Conservation (phyloP, 2,888 invertebrate genomes). For the Oegoconia quadripuncta region DNA sequence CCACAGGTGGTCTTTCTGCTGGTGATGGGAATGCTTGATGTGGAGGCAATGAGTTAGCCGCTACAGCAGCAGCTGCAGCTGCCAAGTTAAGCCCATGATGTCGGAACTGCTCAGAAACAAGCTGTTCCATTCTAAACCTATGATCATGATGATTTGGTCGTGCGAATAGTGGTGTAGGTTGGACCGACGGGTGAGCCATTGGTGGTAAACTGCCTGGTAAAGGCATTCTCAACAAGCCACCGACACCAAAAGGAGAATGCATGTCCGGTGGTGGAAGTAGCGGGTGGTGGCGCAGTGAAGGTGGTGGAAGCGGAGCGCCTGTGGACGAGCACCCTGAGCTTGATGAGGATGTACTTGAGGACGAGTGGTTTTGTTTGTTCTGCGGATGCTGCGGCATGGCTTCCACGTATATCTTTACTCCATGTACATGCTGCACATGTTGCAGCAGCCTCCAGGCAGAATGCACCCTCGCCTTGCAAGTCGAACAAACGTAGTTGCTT, state of each 20-base stretch:
- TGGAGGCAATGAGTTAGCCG: constrained; percentile 80
- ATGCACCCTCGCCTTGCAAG: constrained; percentile 93
- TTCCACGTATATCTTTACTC: constrained; percentile 94
- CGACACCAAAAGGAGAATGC: constrained; percentile 87
- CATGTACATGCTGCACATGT: constrained; percentile 96
- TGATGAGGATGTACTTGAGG: constrained; percentile 78
- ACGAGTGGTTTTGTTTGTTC: constrained; percentile 76
- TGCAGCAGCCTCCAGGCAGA: constrained; percentile 98
- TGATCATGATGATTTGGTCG: constrained; percentile 88
- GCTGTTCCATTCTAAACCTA: constrained; percentile 89
- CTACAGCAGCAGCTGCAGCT: constrained; percentile 86
- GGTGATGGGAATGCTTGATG: constrained; percentile 81
- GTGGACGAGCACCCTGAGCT: constrained; percentile 77
- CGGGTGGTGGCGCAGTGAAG: constrained; percentile 83
- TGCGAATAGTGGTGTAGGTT: constrained; percentile 86
- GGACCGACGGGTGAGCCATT: constrained; percentile 83
- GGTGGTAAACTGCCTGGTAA: constrained; percentile 82
- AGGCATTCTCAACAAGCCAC: constrained; percentile 86
- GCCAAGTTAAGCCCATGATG: constrained; percentile 88
- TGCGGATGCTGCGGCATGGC: constrained; percentile 63
- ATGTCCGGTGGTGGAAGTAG: constrained; percentile 85
- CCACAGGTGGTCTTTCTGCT: constrained; percentile 77
- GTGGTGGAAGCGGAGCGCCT: constrained; percentile 78
- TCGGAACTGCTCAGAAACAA: constrained; percentile 90
- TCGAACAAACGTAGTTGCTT: constrained; percentile 95